Evolutionary conservation across 2,888 invertebrate genomes (phyloP).

Genomic region (Xestia xanthographa): DNA sequence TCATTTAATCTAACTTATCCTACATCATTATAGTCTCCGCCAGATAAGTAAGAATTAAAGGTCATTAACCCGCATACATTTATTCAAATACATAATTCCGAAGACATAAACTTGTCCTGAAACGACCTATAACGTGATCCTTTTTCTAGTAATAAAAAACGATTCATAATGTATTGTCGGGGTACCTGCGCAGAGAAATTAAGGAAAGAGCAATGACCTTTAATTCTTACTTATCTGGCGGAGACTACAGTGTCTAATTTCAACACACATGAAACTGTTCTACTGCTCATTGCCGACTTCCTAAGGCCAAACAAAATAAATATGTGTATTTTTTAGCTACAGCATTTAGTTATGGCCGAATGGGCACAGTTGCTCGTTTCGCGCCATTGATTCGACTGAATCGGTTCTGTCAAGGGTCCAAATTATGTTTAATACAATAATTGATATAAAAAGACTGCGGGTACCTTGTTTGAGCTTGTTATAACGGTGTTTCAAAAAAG

Average conservation of each 20-base stretch:
- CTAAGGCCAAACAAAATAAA: constrained; percentile 49
- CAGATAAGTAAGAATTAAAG: too few relatives aligned
- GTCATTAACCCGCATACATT: too few relatives aligned
- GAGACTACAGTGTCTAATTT: neutral
- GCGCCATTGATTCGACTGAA: constrained; percentile 62
- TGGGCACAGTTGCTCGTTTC: constrained; percentile 67
- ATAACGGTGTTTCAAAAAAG: constrained; percentile 10
- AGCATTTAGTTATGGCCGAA: constrained; percentile 60
- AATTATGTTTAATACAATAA: constrained; percentile 69
- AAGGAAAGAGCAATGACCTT: too few relatives aligned
- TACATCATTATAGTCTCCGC: too few relatives aligned
- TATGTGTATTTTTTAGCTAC: constrained; percentile 40
- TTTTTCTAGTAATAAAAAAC: too few relatives aligned
- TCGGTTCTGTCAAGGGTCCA: constrained; percentile 51
- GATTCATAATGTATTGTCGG: too few relatives aligned
- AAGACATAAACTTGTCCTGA: too few relatives aligned
- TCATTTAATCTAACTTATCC: neutral
- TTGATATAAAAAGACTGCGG: constrained; percentile 61
- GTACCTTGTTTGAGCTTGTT: constrained; percentile 54
- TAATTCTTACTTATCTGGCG: too few relatives aligned
- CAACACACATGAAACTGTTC: constrained; percentile 1
- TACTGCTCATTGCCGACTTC: neutral
- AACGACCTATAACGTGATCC: too few relatives aligned
- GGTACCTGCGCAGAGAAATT: too few relatives aligned
- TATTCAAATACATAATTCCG: too few relatives aligned